Evolutionary conservation across 2,113 vertebrate genomes (phyloP).

Genomic region (Tachuris rubrigastra): DNA sequence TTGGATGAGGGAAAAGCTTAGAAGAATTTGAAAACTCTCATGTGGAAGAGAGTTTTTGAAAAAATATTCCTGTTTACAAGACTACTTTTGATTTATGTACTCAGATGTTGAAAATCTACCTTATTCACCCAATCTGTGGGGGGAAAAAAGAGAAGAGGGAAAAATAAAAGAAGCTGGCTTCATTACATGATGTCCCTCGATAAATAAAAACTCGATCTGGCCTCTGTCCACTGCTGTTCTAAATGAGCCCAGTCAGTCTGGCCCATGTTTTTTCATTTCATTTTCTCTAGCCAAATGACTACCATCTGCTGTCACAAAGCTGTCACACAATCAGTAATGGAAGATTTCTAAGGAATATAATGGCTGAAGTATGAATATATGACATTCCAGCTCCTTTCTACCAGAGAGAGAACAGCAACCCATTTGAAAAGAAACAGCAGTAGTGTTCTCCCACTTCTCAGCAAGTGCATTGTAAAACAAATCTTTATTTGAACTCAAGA

Average conservation of each 20-base stretch:
- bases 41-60: conserved; percentile 16
- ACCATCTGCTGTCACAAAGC: conserved; percentile 84
- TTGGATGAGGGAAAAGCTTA: neutral
- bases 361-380: conserved; percentile 74
- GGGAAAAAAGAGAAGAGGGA: neutral
- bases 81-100: conserved; percentile 48
- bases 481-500: conserved; percentile 92
- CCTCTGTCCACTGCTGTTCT: conserved; percentile 78
- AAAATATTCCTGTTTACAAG: conserved; percentile 49
- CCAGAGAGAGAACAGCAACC: conserved; percentile 70
- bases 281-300: conserved; percentile 82
- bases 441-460: conserved; percentile 77
- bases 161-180: conserved; percentile 66
- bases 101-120: conserved; percentile 41
- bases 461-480: conserved; percentile 89
- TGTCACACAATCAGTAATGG: conserved; percentile 79
- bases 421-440: conserved; percentile 75
- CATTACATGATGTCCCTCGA: conserved; percentile 69
- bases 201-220: conserved; percentile 79
- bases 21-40: conserved; percentile 27
- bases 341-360: conserved; percentile 82
- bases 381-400: conserved; percentile 68
- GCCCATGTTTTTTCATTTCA: conserved; percentile 77
- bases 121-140: conserved; percentile 38
- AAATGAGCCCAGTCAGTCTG: conserved; percentile 77